These are phyloP conservation scores for Theocolax elegans DNA, from an alignment of 1,140 invertebrate species.

Conservation along the genomic window DNA sequence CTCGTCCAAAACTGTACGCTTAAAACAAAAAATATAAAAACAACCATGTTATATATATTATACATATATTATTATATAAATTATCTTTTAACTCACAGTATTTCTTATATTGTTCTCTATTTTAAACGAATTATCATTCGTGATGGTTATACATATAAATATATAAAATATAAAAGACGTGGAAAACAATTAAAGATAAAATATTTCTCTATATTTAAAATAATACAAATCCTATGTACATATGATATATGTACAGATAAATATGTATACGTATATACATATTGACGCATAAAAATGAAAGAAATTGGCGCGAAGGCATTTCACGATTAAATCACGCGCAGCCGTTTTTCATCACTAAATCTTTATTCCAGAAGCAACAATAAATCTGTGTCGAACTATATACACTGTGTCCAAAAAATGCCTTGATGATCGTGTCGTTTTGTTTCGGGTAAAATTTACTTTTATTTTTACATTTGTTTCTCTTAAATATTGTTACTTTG, in stretches of 20 bases:
- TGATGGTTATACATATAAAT: conserved; percentile 27
- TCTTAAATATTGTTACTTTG: too few relatives aligned
- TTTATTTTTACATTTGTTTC: too few relatives aligned
- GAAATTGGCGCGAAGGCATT: conserved; percentile 6
- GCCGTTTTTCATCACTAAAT: not conserved
- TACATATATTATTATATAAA: conserved; percentile 31
- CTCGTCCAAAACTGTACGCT: conserved; percentile 39
- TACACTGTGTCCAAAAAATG: too few relatives aligned
- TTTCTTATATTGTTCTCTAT: conserved; percentile 40
- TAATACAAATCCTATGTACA: not conserved
- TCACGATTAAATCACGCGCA: conserved; percentile 15
- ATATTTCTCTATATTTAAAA: conserved; percentile 40
- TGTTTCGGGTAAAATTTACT: too few relatives aligned
- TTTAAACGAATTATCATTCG: conserved; percentile 40
- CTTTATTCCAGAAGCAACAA: not conserved
- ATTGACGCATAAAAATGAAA: not conserved
- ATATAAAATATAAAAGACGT: conserved; percentile 7
- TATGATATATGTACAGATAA: conserved; percentile 31
- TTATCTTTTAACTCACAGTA: conserved; percentile 34
- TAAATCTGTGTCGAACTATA: too few relatives aligned
- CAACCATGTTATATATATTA: conserved; percentile 28
- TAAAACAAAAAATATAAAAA: conserved; percentile 5
- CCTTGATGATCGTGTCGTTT: too few relatives aligned
- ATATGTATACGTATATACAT: conserved; percentile 15
- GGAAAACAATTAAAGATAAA: conserved; percentile 8